phyloP scores from a whole-genome alignment of 2,113 vertebrate species.

The Agelaius tricolor region DNA sequence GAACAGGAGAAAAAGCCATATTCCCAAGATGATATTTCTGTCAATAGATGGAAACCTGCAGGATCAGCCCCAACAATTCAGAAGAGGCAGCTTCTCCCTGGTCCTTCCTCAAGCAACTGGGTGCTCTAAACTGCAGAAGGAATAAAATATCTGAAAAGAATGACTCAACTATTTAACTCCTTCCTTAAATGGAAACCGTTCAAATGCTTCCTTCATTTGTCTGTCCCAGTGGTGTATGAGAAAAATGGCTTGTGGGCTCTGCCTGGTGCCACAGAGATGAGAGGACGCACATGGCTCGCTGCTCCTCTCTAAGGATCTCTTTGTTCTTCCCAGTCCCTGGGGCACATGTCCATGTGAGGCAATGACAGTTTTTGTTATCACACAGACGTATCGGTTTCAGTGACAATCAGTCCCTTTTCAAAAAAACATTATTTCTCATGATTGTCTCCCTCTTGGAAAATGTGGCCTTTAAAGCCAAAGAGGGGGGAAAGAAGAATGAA shows the following conservation, averaged over 20 bases:
- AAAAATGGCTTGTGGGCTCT: slow-evolving; percentile 76
- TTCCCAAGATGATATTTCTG: background rate
- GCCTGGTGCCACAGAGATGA: slow-evolving; percentile 76
- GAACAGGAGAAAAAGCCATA: background rate
- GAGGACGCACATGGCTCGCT: slow-evolving; percentile 48
- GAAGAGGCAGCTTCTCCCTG: background rate
- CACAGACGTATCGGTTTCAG: slow-evolving; percentile 74
- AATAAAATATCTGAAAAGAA: slow-evolving; percentile 45
- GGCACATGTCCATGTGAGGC: slow-evolving; percentile 70
- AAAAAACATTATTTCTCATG: slow-evolving; percentile 72
- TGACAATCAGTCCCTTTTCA: slow-evolving; percentile 70
- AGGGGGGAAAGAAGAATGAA: slow-evolving; percentile 1
- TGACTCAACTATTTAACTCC: slow-evolving; percentile 57
- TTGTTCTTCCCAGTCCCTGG: slow-evolving; percentile 74
- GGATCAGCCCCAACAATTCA: background rate
- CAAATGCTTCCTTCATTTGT: slow-evolving; percentile 70
- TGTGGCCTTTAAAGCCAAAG: slow-evolving; percentile 48
- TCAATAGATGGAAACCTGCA: background rate
- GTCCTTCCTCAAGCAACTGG: background rate
- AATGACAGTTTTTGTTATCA: slow-evolving; percentile 80
- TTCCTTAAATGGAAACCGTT: slow-evolving; percentile 51
- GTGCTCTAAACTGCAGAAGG: background rate
- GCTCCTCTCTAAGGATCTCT: slow-evolving; percentile 73
- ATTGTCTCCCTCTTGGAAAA: slow-evolving; percentile 69
- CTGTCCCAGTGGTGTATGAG: slow-evolving; percentile 65